Base-by-base conservation (phyloP, 2,113 vertebrate genomes). In the Gavialis gangeticus region DNA sequence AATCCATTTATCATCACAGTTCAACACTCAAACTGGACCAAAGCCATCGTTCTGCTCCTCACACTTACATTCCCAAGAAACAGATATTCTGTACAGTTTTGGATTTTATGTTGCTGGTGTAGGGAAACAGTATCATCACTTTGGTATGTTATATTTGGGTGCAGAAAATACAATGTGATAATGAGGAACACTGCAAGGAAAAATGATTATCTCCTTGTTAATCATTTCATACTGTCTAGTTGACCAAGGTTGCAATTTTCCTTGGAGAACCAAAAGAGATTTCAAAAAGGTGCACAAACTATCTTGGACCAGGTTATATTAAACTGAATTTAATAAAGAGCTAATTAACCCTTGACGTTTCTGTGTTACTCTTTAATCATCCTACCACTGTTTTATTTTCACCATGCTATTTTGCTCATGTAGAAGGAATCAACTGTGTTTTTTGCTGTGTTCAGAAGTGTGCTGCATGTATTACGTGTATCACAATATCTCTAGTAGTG, bases 1-100 rank as follows among this genome's bases (percentile, higher is more conserved):
- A 97, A 95, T 60, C 88, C 92, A 93, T 97, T 91, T 96, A 82
- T 97, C 94, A 96, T 79, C 85, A 90, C 27, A 93, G 28, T 95
- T 90, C 90, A 95, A 82, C 67, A 83, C n/a, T 62, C 63, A 93
- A 89, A 84, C 19, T 91, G 82, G 82, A 96, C 27, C 3, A 24
- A 12, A 13, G 14, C 22, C 87, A 79, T 77, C 62, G 66, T 85
- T 93, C 57, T 95, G 5, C 75, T 96, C 84, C 58, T 92, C 21
- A 83, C 56, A 82, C 27, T 82, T 62, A 46, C 14, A 57, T 96
- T 96, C 84, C 67, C 80, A 82, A 17, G 75, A 37, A 79, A 89
- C 75, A 82, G 46, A 89, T 85, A 92, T 83, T 34, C 56, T 55
- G 24, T 91, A 54, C 28, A n/a, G 28, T 94, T 95, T 90, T 79